Evolutionary conservation across 2,113 vertebrate genomes (phyloP), one percentile per base, ranked within the genome.

Genomic region (Oenanthe melanoleuca): DNA sequence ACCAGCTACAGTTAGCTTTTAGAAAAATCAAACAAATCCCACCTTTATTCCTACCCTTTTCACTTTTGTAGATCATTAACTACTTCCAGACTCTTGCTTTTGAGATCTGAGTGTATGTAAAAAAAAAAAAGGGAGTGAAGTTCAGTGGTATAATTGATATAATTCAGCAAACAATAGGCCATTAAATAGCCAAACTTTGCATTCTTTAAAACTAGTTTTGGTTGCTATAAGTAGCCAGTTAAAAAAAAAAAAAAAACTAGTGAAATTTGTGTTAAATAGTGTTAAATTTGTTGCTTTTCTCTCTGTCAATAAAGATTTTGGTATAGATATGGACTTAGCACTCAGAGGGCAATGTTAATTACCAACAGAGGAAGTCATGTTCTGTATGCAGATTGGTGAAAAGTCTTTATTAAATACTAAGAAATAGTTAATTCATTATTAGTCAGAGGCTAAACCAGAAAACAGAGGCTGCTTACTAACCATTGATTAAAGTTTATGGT

Each of bases 341-440:
- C 70, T 44, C 87, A 94, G n/a, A 42, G 66, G 70, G 92, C 37
- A 50, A n/a, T 55, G 34, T 63, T 93, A 91, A 96, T 95, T 93
- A 78, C n/a, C 75, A 94, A 53, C 55, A 78, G 59, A 94, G 70
- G 59, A 92, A 96, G 97, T 97, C 74, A 94, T 94, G 78, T 94
- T 96, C 92, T 87, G 47, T 91, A 96, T 96, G 88, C 86, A 96
- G 96, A 97, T 93, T 96, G 95, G 93, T 95, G 86, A 79, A 93
- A 96, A 97, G 85, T 96, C 96, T 98, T 98, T 97, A 97, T 97
- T 97, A 97, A 97, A 96, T 97, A 95, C 93, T 96, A 97, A 94
- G 94, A 98, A 98, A 98, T 95, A 97, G 96, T 98, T 98, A 97
- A 97, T 97, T 98, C 78, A 88, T 97, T 96, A 97, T 97, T 97